Base-by-base conservation (phyloP, 2,113 vertebrate species). In the Orthonyx spaldingii region DNA sequence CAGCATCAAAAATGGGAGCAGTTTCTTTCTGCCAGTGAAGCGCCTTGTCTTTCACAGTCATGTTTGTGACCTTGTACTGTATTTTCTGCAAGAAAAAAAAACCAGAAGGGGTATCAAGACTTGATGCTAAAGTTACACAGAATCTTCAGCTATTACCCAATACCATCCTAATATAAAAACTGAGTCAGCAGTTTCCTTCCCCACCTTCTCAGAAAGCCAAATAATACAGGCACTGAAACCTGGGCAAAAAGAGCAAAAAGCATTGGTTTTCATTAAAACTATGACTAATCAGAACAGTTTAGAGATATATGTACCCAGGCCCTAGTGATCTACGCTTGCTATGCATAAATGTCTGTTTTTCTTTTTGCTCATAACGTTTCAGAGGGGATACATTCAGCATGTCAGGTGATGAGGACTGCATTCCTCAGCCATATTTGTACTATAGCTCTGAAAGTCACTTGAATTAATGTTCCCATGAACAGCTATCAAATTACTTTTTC, bases 1-100 rank as follows among this genome's bases (percentile, higher is more conserved):
- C 21, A 17, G 94, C 97, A 89, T 93, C 97, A 91, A 96, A 95
- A 95, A 98, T 91, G 65, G 96, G 92, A 76, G 90, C 76, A 46
- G 94, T 78, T 79, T 98, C 97, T 84, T 97, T 96, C 90, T 98
- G 97, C 90, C 96, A 96, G 52, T 93, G 86, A 42, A 89, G 44
- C 39, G 87, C 91, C 79, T 95, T 96, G 56, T 97, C 93, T 82
- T 96, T 95, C 75, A 89, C 65, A 55, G 56, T 78, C 57, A 87
- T 30, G 22, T 97, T 93, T 32, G 91, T 97, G 72, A 98, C 96
- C 68, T 96, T 95, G 71, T 77, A 93, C 77, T 97, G 98, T 59
- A 97, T 93, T 65, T 91, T 91, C 98, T 98, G 90, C 30, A 79
- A 96, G 11, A 59, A 56, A 91, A 89, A 60, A 81, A 77, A 81